Evolutionary conservation across 1,140 invertebrate genomes (phyloP).

Genomic region (Macrotrachela quadricornifera): DNA sequence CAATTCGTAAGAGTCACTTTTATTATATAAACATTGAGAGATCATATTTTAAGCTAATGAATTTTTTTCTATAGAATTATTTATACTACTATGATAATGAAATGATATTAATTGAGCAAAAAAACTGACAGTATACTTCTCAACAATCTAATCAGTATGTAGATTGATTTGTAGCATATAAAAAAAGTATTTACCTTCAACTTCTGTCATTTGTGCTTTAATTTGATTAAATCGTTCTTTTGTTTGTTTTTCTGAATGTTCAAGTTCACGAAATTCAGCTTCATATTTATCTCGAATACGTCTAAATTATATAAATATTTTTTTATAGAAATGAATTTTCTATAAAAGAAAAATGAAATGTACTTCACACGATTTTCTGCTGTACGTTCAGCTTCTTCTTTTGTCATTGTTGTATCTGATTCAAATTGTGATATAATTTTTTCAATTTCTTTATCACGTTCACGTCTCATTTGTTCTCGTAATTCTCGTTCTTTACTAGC

Average conservation of each 20-base stretch:
- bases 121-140: no score
- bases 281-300: constrained; percentile 29
- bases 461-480: constrained; percentile 22
- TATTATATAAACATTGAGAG: no score
- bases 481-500: constrained; percentile 23
- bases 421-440: constrained; percentile 24
- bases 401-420: constrained; percentile 20
- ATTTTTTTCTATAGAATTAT: no score
- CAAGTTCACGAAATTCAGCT: constrained; percentile 25
- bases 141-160: no score
- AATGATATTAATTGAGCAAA: no score
- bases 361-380: constrained; percentile 28
- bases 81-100: no score
- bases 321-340: neutral
- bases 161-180: no score
- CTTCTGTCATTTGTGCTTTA: constrained; percentile 16
- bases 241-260: constrained; percentile 25
- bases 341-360: neutral
- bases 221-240: constrained; percentile 28
- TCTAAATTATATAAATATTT: constrained; percentile 13
- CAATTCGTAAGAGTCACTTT: no score
- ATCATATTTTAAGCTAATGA: no score
- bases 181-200: neutral
- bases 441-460: constrained; percentile 30
- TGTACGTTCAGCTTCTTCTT: constrained; percentile 23